Evolutionary conservation across 1,140 invertebrate species (phyloP).

Genomic region (Ectropis grisescens): DNA sequence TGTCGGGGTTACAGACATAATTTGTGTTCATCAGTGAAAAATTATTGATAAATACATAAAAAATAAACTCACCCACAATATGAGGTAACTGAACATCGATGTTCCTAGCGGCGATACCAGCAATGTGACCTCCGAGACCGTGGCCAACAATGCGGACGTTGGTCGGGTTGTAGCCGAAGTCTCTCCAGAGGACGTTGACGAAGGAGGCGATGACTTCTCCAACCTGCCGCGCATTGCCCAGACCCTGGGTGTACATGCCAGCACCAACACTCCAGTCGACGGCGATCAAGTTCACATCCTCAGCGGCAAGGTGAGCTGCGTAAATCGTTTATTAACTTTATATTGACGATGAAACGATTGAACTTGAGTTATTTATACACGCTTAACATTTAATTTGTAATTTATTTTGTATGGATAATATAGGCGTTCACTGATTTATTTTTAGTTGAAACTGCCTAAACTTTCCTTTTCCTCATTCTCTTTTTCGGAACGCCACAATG

Average conservation of each 20-base stretch:
- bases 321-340: no score
- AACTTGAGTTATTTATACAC: no score
- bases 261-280: constrained; percentile 44
- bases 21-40: no score
- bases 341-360: no score
- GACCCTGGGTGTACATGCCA: constrained; percentile 24
- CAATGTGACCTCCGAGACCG: constrained; percentile 45
- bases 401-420: no score
- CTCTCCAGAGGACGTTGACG: constrained; percentile 30
- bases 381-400: no score
- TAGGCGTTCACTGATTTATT: no score
- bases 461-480: no score
- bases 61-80: constrained; percentile 44
- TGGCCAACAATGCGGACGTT: constrained; percentile 39
- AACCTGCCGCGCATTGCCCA: constrained; percentile 32
- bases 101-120: constrained; percentile 39
- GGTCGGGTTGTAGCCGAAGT: constrained; percentile 27
- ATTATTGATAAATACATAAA: no score
- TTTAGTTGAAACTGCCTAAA: no score
- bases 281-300: constrained; percentile 42
- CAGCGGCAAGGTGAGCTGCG: constrained; percentile 24
- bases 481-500: no score
- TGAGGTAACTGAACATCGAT: constrained; percentile 26
- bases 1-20: no score
- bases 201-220: constrained; percentile 34